Conservation (phyloP, 35 echinoderm and acorn worm genomes). For the Ophiothrix spiculata region DNA sequence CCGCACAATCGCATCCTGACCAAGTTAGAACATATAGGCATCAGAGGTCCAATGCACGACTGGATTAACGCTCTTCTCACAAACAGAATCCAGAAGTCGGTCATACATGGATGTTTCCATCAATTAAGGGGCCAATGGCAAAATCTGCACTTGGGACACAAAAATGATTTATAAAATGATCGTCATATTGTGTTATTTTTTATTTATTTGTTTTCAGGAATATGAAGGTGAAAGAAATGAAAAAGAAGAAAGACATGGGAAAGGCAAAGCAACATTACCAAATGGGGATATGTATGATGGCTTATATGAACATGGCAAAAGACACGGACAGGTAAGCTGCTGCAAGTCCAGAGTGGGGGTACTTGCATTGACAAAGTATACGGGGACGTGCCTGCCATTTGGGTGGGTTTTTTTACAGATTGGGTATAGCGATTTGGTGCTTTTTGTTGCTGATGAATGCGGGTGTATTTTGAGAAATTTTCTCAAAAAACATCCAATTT, state of each 20-base stretch:
- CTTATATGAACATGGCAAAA: constrained; percentile 89
- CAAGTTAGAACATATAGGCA: neutral
- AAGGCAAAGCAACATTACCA: constrained; percentile 91
- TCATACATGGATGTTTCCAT: constrained; percentile 22
- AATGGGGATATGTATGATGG: constrained; percentile 94
- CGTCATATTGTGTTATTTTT: too few species aligned
- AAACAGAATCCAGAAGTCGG: constrained; percentile 22
- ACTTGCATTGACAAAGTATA: too few species aligned
- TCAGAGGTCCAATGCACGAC: neutral
- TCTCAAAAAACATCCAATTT: too few species aligned
- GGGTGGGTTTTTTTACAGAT: too few species aligned
- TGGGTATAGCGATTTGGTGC: too few species aligned
- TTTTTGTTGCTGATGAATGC: too few species aligned
- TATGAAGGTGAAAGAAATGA: constrained; percentile 98
- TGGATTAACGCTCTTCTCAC: constrained; percentile 29
- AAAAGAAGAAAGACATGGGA: constrained; percentile 96
- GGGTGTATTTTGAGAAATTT: too few species aligned
- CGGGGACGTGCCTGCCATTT: too few species aligned
- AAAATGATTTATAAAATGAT: too few species aligned
- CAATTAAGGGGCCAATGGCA: too few species aligned
- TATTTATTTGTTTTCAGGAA: constrained; percentile 41
- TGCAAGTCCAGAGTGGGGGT: too few species aligned
- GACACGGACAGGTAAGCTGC: constrained; percentile 72
- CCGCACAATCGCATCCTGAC: constrained; percentile 17
- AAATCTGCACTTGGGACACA: too few species aligned